Conservation (phyloP, 2,888 invertebrate genomes). For the Colletes collaris region DNA sequence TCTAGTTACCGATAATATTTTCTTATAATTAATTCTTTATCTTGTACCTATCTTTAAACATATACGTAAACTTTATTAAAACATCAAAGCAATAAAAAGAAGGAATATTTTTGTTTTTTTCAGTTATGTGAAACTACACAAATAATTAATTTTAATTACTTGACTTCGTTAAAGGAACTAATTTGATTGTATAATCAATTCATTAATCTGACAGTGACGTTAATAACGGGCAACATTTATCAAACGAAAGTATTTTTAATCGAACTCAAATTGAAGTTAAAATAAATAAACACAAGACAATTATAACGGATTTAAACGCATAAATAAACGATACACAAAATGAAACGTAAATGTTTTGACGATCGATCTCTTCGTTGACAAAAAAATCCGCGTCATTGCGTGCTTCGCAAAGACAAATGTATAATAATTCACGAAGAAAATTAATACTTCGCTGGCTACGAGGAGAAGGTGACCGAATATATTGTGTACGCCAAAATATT, state of each 20-base stretch:
- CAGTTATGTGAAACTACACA: too few species aligned
- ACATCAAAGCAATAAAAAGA: too few species aligned
- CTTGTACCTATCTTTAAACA: too few species aligned
- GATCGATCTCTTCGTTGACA: neutral
- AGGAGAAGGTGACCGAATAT: neutral
- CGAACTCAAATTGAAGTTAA: too few species aligned
- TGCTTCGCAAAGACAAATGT: constrained; percentile 4
- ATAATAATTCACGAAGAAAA: constrained; percentile 8
- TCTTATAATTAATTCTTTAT: neutral
- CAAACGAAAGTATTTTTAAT: too few species aligned
- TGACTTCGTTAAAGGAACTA: too few species aligned
- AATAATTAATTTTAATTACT: neutral
- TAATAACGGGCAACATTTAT: neutral
- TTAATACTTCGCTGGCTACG: neutral
- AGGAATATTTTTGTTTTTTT: too few species aligned
- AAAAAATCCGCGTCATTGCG: constrained; percentile 22
- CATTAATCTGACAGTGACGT: neutral
- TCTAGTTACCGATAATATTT: neutral
- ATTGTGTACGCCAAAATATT: neutral
- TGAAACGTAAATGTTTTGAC: constrained; percentile 8
- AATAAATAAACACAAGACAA: neutral
- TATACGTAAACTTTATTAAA: too few species aligned
- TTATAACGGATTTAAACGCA: constrained; percentile 1
- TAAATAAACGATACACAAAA: neutral
- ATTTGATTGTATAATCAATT: neutral